A percentile compares a stretch with the other conserved stretches of the same genome.
These are phyloP conservation scores for Vireo griseus DNA, from an alignment of 2,797 vertebrate species.

Conservation along the genomic window DNA sequence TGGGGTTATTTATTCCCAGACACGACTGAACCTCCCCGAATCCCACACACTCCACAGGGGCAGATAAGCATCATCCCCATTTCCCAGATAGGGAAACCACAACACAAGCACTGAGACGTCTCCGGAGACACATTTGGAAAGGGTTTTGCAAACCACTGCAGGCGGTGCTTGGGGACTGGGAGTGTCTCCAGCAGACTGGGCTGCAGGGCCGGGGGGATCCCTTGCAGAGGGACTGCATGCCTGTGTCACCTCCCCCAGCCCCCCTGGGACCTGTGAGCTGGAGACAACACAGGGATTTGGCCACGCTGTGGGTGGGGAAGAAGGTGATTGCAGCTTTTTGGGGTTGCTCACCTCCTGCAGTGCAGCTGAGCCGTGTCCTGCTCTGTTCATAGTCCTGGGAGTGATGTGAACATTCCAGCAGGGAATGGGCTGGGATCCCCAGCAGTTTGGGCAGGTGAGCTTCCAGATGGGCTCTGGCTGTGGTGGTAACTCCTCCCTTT, in stretches of 20 bases:
- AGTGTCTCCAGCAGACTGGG: neutral
- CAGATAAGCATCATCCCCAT: neutral
- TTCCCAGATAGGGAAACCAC: neutral
- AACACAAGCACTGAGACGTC: neutral
- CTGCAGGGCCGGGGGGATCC: neutral
- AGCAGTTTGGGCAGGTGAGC: neutral
- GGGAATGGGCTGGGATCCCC: neutral
- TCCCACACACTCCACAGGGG: neutral
- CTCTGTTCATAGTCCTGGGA: neutral
- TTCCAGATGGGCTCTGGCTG: neutral
- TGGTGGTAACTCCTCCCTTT: neutral
- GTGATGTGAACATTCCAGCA: neutral
- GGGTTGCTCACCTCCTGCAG: neutral
- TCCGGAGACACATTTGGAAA: neutral
- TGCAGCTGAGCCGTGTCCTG: neutral
- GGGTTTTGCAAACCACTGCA: neutral
- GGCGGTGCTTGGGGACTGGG: neutral
- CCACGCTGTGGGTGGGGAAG: rapidly evolving
- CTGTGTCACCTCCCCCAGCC: neutral
- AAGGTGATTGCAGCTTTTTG: neutral
- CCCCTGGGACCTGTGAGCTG: neutral
- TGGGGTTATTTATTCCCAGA: neutral
- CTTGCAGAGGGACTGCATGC: neutral
- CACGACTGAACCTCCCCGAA: neutral
- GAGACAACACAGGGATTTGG: rapidly evolving